Evolutionary conservation across 2,113 vertebrate species (phyloP), one percentile per base, ranked within the genome.

Genomic region (Nesoenas mayeri): DNA sequence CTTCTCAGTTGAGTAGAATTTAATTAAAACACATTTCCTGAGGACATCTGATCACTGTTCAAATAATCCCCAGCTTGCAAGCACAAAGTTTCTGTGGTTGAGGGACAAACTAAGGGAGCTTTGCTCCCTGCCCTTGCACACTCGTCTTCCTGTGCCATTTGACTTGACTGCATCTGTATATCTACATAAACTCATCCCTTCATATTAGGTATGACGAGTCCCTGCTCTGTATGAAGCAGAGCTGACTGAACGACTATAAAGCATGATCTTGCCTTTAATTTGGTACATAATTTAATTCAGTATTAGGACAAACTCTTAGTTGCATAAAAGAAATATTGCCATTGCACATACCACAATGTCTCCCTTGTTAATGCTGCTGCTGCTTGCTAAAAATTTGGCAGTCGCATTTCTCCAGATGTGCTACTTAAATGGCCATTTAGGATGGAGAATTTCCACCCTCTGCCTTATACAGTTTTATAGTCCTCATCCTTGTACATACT

Each of bases 1-100:
- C 31, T 87, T 84, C 91, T 86, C 65, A 94, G 84, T 73, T 93
- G 91, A 95, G 69, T 53, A 75, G 79, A 94, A 96, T 96, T 93
- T 91, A 93, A 93, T 95, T 93, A 93, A 91, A 96, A 81, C 21
- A 20, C 50, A 47, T 92, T 89, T 95, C 79, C 91, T 89, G 86
- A 92, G 89, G 95, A 92, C 85, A 93, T 81, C 84, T 69, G 79
- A 88, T 74, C 48, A 61, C 77, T 95, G 65, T 90, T 94, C 72
- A 90, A 88, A 88, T 67, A 83, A 88, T 36, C 15, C 65, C 48
- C 36, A 66, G 50, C 42, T 82, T 85, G 44, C 57, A 95, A 65
- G 44, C 89, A 62, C 25, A 42, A 42, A 72, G 32, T 18, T 74
- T 74, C 53, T 74, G 71, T 57, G 31, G 40, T 31, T 42, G 32